Percentiles rank a stretch among this genome's conserved stretches.
Evolutionary conservation across 2,113 vertebrate genomes (phyloP).

Genomic region (Oophaga pumilio): DNA sequence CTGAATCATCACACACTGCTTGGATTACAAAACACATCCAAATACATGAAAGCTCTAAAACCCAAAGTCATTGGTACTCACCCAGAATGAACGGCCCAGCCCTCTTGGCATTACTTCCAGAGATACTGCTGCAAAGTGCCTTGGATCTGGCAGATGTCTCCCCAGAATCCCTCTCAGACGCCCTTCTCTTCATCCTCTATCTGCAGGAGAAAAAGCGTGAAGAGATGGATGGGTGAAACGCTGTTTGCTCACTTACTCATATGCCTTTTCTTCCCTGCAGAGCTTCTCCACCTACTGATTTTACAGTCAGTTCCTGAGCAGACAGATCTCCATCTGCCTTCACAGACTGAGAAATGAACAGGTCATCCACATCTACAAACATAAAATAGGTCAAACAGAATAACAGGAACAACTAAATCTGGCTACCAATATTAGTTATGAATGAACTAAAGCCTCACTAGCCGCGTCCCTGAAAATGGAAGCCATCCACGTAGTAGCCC

Average conservation of each 20-base stretch:
- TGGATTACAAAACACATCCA: too few species aligned
- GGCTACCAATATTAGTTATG: background rate
- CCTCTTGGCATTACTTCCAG: conserved; percentile 93
- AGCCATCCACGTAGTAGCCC: background rate
- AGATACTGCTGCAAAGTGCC: conserved; percentile 89
- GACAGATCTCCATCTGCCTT: conserved; percentile 5
- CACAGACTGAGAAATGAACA: background rate
- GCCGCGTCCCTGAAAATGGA: background rate
- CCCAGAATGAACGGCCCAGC: conserved; percentile 95
- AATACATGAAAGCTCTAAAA: background rate
- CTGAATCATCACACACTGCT: too few species aligned
- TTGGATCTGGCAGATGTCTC: conserved; percentile 90
- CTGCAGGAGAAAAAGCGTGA: conserved; percentile 67
- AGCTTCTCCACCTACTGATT: conserved; percentile 56
- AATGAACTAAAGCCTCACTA: too few species aligned
- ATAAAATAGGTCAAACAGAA: background rate
- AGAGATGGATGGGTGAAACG: conserved; percentile 15
- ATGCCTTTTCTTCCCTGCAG: conserved; percentile 27
- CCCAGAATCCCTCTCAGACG: conserved; percentile 91
- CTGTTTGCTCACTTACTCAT: conserved; percentile 18
- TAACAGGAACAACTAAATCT: background rate
- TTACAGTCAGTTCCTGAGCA: conserved; percentile 53
- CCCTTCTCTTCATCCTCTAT: conserved; percentile 95
- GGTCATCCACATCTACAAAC: background rate
- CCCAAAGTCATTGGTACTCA: conserved; percentile 65